A percentile compares a stretch with the other conserved stretches of the same genome.
Conservation (phyloP, 2,113 vertebrate genomes). For the Pangasianodon hypophthalmus region DNA sequence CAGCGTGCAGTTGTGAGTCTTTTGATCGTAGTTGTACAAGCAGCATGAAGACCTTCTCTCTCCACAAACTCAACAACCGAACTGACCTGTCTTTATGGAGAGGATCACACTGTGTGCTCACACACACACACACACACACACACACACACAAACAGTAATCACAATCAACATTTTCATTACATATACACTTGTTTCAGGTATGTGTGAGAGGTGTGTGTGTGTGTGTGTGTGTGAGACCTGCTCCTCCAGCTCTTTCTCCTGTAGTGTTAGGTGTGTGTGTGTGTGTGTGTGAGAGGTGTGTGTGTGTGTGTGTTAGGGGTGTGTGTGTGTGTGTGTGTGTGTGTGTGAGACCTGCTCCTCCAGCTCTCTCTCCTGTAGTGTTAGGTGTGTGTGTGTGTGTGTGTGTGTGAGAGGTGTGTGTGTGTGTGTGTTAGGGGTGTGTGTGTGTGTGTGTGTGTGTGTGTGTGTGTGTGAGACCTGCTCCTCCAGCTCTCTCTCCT, state of each 20-base stretch:
- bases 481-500: constrained; percentile 71
- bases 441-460: neutral
- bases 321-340: neutral
- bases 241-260: constrained; percentile 69
- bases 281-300: neutral
- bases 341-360: constrained; percentile 61
- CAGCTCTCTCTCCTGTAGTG: constrained; percentile 69
- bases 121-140: neutral
- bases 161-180: neutral
- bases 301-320: neutral
- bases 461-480: constrained; percentile 54
- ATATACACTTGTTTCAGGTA: neutral
- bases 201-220: neutral
- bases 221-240: constrained; percentile 54
- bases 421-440: neutral
- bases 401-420: neutral
- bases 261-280: constrained; percentile 50
- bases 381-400: neutral
- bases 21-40: constrained; percentile 74
- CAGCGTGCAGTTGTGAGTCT: constrained; percentile 66
- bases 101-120: constrained; percentile 53
- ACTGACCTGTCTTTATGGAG: constrained; percentile 54
- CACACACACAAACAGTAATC: neutral
- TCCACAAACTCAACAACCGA: constrained; percentile 73
- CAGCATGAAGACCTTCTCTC: constrained; percentile 76